A percentile compares a stretch with the other conserved stretches of the same genome.
Conservation (phyloP, 2,113 vertebrate species). For the Zingel zingel region DNA sequence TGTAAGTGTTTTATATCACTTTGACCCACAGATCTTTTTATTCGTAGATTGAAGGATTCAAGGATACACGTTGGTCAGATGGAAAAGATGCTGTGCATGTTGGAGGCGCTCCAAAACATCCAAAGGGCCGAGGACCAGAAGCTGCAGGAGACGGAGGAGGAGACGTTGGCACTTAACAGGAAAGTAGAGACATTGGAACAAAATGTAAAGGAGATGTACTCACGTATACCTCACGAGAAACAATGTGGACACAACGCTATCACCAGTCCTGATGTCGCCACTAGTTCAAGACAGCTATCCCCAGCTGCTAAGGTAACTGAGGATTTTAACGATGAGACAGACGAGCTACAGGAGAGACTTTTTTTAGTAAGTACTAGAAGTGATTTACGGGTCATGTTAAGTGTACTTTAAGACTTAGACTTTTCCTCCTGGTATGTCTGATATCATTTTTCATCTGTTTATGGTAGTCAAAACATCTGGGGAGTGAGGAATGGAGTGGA, state of each 20-base stretch:
- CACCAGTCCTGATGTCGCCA: slow-evolving; percentile 21
- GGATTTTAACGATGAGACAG: slow-evolving; percentile 76
- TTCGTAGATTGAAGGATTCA: slow-evolving; percentile 81
- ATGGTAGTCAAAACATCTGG: slow-evolving; percentile 78
- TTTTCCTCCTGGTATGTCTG: neutral
- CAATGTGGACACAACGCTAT: slow-evolving; percentile 64
- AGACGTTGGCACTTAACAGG: slow-evolving; percentile 75
- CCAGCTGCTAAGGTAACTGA: slow-evolving; percentile 71
- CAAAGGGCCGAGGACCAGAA: slow-evolving; percentile 76
- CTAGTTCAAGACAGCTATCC: slow-evolving; percentile 38
- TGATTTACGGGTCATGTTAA: neutral
- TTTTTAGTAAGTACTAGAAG: slow-evolving; percentile 79
- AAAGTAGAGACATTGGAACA: slow-evolving; percentile 75
- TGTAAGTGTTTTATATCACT: neutral
- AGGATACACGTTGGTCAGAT: slow-evolving; percentile 80
- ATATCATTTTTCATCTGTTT: slow-evolving; percentile 33
- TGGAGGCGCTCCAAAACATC: slow-evolving; percentile 84
- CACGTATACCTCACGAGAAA: slow-evolving; percentile 73
- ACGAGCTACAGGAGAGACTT: slow-evolving; percentile 77
- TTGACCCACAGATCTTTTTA: slow-evolving; percentile 46
- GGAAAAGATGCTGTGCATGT: slow-evolving; percentile 80
- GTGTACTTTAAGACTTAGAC: neutral
- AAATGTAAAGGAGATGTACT: slow-evolving; percentile 78
- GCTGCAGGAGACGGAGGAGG: slow-evolving; percentile 80
- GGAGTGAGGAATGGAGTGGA: slow-evolving; percentile 64